These are phyloP conservation scores for Microcebus tavaratra DNA, from an alignment of 2,113 vertebrate genomes.

Conservation along the genomic window DNA sequence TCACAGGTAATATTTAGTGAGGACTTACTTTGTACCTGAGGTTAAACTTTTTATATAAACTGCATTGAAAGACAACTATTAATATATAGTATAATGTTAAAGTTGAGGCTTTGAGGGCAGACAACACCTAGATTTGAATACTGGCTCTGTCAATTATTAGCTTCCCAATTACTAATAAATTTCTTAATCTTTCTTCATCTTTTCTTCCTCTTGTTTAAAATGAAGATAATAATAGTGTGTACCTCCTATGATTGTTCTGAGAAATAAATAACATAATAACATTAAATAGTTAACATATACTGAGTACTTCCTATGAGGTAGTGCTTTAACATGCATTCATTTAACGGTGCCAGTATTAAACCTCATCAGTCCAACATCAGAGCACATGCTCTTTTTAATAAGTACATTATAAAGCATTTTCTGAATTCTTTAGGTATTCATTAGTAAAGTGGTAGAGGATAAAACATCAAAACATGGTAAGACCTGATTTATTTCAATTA, in stretches of 20 bases:
- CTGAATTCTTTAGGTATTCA: not conserved
- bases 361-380: not conserved
- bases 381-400: not conserved
- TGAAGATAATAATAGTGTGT: not conserved
- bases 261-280: not conserved
- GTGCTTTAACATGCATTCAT: not conserved
- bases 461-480: not conserved
- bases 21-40: not conserved
- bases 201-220: not conserved
- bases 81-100: not conserved
- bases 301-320: not conserved
- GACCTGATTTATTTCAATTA: not conserved
- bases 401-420: not conserved
- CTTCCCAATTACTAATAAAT: not conserved
- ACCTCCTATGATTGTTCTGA: not conserved
- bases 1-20: not conserved
- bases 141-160: not conserved
- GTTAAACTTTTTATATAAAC: not conserved
- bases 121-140: not conserved
- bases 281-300: not conserved
- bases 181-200: not conserved
- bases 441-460: not conserved
- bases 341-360: not conserved
- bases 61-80: not conserved
- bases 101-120: not conserved